Base-by-base conservation (phyloP, 1,140 invertebrate species). In the Monomorium pharaonis region DNA sequence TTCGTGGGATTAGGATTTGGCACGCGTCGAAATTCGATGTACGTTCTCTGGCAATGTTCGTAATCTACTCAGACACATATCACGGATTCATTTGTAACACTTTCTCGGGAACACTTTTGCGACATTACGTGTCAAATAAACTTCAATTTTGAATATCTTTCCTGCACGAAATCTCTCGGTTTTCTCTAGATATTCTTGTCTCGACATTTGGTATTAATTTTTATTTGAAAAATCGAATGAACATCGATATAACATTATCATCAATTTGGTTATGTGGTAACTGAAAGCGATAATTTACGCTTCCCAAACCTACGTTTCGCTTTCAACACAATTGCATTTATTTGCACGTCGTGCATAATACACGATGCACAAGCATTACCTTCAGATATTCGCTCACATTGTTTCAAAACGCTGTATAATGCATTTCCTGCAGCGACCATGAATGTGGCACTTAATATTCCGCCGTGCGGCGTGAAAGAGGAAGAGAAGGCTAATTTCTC, bases 1-100 rank as follows among this genome's bases (percentile, higher is more conserved):
- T 89, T 86, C 33, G 62, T 51, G 47, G 58, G 77, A 91, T 91
- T 86, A 91, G 85, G 51, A 87, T 78, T 89, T 88, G 86, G 89
- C 89, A 89, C 80, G 74, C 69, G 80, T 56, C 30, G 60, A 86
- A 72, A 58, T 74, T 65, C 60, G 56, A 54, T 47, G 21, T 62
- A 42, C 24, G 18, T 83, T 27, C 47, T 49, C n/a, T 21, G 63
- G 24, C 56, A 58, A 30, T 9, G 51, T 63, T 37, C 54, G 18
- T 60, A 70, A 54, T 75, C 24, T 70, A 62, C 21, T 42, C 37
- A 30, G 27, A 67, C 37, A 24, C 58, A 24, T 42, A 18, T 16
- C 30, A 18, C 4, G 70, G 65, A 77, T 87, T 77, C 37, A 58
- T 58, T 63, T 60, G 83, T 47, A 21, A 62, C 47, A 62, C 37